phyloP scores from a whole-genome alignment of 2,113 vertebrate genomes.

The Salminus brasiliensis region DNA sequence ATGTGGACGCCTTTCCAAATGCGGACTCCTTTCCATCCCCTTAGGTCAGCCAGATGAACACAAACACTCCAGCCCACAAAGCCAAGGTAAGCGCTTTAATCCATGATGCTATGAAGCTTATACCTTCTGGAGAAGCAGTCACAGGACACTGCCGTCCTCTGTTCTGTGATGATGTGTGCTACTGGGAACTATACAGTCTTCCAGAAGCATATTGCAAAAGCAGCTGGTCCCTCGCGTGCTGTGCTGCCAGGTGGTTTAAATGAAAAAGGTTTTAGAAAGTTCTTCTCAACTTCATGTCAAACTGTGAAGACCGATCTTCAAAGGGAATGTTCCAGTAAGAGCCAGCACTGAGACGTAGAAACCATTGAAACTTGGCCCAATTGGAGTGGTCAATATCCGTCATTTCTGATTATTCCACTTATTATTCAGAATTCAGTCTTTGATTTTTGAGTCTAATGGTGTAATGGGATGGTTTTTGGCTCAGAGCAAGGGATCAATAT shows the following conservation, averaged over 20 bases:
- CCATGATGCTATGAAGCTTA: neutral
- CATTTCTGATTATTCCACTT: neutral
- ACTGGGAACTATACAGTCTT: neutral
- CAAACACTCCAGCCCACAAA: conserved; percentile 60
- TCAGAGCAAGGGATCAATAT: too few species aligned
- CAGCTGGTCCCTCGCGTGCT: neutral
- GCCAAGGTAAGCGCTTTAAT: conserved; percentile 61
- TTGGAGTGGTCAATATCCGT: neutral
- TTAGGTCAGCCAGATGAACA: conserved; percentile 67
- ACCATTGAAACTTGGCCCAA: too few species aligned
- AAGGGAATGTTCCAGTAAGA: neutral
- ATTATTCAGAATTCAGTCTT: too few species aligned
- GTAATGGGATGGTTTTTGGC: too few species aligned
- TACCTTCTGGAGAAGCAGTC: neutral
- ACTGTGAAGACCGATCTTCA: neutral
- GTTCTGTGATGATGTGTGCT: neutral
- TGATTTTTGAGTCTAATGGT: too few species aligned
- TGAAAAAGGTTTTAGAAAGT: neutral
- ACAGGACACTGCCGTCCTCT: neutral
- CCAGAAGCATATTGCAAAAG: neutral
- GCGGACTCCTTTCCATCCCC: conserved; percentile 52
- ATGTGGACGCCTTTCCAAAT: conserved; percentile 49
- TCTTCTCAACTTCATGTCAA: neutral
- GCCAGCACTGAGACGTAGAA: too few species aligned
- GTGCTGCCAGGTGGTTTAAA: neutral